Percentiles rank a stretch among this genome's conserved stretches.
phyloP scores from a whole-genome alignment of 2,888 invertebrate genomes.

The Caenorhabditis parvicauda region DNA sequence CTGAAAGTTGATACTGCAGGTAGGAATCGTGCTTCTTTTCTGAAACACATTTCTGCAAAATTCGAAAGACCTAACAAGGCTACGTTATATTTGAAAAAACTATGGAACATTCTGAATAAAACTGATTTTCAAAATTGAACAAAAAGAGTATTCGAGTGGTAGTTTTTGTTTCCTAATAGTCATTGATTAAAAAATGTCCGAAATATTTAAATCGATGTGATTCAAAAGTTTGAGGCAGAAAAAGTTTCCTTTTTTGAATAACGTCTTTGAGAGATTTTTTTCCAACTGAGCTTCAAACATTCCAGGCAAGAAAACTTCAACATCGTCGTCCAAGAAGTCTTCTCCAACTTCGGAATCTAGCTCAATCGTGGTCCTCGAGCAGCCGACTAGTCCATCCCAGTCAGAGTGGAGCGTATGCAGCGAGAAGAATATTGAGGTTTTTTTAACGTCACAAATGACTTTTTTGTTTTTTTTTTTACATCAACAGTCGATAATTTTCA shows the following conservation, averaged over 20 bases:
- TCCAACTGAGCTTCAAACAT: too few species aligned
- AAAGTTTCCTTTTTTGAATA: not conserved
- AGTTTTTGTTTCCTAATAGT: too few species aligned
- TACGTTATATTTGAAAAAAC: too few species aligned
- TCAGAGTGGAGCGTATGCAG: slow-evolving; percentile 48
- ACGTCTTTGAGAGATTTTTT: not conserved
- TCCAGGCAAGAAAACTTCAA: not conserved
- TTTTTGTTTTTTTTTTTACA: too few species aligned
- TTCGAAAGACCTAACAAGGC: too few species aligned
- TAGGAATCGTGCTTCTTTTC: not conserved
- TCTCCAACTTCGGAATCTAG: slow-evolving; percentile 21
- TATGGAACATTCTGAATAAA: too few species aligned
- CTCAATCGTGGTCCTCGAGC: slow-evolving; percentile 26
- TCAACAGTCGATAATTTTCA: too few species aligned
- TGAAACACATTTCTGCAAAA: not conserved
- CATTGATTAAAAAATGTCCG: too few species aligned
- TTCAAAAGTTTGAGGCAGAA: too few species aligned
- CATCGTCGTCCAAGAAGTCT: slow-evolving; percentile 14
- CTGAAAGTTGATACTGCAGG: slow-evolving; percentile 33
- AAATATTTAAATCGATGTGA: too few species aligned
- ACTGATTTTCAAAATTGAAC: too few species aligned
- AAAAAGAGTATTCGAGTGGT: too few species aligned
- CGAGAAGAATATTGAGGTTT: slow-evolving; percentile 36
- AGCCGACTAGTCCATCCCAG: slow-evolving; percentile 42
- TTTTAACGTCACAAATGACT: not conserved